A percentile compares a stretch with the other conserved stretches of the same genome.
Conservation (phyloP, 2,888 invertebrate genomes). For the Ophonus ardosiacus region DNA sequence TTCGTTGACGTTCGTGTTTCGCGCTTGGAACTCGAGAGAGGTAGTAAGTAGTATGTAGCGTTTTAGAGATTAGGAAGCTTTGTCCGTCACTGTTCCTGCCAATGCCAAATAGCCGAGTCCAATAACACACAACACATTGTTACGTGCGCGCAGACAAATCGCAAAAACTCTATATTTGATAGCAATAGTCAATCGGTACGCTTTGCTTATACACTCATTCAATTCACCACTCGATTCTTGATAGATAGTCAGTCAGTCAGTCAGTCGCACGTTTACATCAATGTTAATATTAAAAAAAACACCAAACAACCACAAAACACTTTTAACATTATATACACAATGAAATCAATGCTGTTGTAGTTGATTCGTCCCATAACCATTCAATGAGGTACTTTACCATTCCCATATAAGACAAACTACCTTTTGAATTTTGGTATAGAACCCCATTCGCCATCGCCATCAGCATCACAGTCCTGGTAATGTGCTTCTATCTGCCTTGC, state of each 20-base stretch:
- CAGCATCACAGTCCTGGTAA: conserved; percentile 71
- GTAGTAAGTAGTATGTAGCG: not conserved
- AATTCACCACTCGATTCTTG: too few species aligned
- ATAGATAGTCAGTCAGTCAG: not conserved
- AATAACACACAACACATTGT: conserved; percentile 50
- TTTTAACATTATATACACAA: not conserved
- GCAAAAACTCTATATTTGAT: conserved; percentile 73
- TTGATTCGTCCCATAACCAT: too few species aligned
- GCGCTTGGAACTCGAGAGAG: not conserved
- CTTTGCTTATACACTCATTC: not conserved
- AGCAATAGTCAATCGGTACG: conserved; percentile 73
- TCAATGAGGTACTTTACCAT: too few species aligned
- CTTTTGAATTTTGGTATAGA: too few species aligned
- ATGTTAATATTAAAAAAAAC: not conserved
- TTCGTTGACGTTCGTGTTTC: conserved; percentile 3
- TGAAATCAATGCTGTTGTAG: too few species aligned
- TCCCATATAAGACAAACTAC: too few species aligned
- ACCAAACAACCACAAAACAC: not conserved
- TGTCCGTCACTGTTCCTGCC: conserved; percentile 77
- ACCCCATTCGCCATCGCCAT: too few species aligned
- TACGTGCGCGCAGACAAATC: conserved; percentile 71
- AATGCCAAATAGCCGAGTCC: conserved; percentile 71
- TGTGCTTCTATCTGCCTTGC: conserved; percentile 72
- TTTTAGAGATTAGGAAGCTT: conserved; percentile 70
- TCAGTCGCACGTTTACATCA: conserved; percentile 5